These are phyloP conservation scores for Gobius niger DNA, from an alignment of 2,113 vertebrate genomes.

Conservation along the genomic window DNA sequence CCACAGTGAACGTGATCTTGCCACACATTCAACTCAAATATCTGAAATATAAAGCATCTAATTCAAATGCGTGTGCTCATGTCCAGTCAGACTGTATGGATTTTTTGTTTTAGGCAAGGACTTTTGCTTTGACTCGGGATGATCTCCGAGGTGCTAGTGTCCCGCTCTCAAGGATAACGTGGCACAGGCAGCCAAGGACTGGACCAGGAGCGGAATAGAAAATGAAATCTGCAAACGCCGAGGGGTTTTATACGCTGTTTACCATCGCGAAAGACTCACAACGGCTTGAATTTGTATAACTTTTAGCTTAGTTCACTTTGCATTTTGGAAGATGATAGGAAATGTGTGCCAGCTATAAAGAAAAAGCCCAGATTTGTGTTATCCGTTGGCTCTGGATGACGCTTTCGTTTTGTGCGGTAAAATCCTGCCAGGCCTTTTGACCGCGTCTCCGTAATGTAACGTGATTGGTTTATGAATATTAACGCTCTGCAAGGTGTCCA, in stretches of 20 bases:
- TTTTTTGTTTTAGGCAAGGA: neutral
- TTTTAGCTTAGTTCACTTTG: neutral
- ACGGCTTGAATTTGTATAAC: neutral
- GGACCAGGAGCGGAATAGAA: neutral
- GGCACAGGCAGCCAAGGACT: neutral
- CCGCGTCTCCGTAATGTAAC: neutral
- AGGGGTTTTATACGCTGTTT: neutral
- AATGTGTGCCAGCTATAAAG: no score
- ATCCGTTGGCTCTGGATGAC: neutral
- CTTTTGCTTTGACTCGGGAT: neutral
- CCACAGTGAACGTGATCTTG: neutral
- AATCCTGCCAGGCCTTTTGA: neutral
- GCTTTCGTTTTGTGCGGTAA: neutral
- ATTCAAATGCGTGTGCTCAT: neutral
- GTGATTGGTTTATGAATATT: constrained; percentile 13
- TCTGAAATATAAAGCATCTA: neutral
- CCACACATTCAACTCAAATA: neutral
- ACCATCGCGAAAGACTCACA: neutral
- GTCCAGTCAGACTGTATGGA: neutral
- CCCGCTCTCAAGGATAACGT: neutral
- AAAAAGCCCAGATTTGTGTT: neutral
- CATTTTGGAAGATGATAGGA: neutral
- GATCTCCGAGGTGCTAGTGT: neutral
- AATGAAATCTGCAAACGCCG: neutral
- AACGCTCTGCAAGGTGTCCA: neutral